These are phyloP conservation scores for Hippocampus guttulatus DNA, from an alignment of 2,113 vertebrate species.

Conservation along the genomic window DNA sequence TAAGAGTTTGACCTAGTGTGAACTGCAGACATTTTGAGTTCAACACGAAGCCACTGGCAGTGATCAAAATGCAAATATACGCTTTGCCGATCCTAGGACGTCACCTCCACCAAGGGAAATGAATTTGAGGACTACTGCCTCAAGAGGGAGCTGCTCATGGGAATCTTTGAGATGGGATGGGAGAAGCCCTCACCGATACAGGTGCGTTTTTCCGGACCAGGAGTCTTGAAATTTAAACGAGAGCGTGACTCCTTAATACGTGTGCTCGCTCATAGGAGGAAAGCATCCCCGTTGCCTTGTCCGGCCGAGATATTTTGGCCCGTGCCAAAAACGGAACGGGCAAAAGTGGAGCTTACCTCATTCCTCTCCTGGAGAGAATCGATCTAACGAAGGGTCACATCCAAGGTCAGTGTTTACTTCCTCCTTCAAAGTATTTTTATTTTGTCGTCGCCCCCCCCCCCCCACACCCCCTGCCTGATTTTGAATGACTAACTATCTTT, in stretches of 20 bases:
- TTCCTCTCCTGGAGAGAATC: constrained; percentile 76
- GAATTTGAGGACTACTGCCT: constrained; percentile 81
- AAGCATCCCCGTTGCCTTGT: constrained; percentile 78
- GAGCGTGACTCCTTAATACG: neutral
- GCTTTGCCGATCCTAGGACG: constrained; percentile 58
- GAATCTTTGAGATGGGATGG: constrained; percentile 81
- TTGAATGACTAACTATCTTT: constrained; percentile 3
- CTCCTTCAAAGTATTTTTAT: neutral
- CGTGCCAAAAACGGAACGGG: constrained; percentile 78
- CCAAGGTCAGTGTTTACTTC: constrained; percentile 63
- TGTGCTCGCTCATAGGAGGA: constrained; percentile 67
- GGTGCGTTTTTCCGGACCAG: constrained; percentile 40
- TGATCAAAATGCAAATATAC: neutral
- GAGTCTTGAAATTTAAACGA: neutral
- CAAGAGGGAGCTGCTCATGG: constrained; percentile 78
- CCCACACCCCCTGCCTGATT: too few relatives aligned
- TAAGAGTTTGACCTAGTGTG: too few relatives aligned
- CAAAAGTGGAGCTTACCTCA: constrained; percentile 78
- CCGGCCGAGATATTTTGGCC: constrained; percentile 75
- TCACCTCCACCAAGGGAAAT: constrained; percentile 77
- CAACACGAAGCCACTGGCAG: too few relatives aligned
- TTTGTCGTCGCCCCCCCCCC: too few relatives aligned
- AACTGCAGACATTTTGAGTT: too few relatives aligned
- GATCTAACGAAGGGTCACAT: constrained; percentile 77
- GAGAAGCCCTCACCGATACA: constrained; percentile 79